Evolutionary conservation across 2,888 invertebrate species (phyloP).

Genomic region (Mythimna lalbum): DNA sequence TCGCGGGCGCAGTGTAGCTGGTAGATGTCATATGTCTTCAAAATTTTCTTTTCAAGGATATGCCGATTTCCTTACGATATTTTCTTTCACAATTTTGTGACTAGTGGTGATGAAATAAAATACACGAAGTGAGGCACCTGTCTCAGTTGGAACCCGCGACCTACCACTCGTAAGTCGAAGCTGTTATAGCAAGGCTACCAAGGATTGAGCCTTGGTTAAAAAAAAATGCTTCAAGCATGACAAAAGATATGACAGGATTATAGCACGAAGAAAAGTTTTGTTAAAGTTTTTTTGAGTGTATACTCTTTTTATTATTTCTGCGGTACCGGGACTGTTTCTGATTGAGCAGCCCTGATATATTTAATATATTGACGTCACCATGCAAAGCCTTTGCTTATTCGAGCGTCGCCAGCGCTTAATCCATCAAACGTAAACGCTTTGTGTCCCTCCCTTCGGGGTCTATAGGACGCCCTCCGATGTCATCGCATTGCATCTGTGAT

Average conservation of each 20-base stretch:
- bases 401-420: neutral
- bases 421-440: neutral
- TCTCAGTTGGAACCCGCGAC: no score
- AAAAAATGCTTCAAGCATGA: neutral
- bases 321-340: neutral
- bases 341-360: neutral
- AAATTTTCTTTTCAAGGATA: no score
- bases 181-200: no score
- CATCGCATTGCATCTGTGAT: neutral
- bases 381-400: neutral
- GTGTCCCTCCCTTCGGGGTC: neutral
- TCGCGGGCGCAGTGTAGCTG: no score
- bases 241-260: neutral
- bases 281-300: neutral
- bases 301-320: neutral
- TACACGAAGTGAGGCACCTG: no score
- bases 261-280: neutral
- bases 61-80: no score
- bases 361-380: neutral
- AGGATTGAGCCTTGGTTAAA: no score
- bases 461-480: neutral
- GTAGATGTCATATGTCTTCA: no score
- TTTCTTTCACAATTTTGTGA: no score
- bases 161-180: no score
- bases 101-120: no score